A percentile compares a stretch with the other conserved stretches of the same genome.
These are phyloP conservation scores for Corythornis leucogaster DNA, from an alignment of 2,797 vertebrate species.

Conservation along the genomic window DNA sequence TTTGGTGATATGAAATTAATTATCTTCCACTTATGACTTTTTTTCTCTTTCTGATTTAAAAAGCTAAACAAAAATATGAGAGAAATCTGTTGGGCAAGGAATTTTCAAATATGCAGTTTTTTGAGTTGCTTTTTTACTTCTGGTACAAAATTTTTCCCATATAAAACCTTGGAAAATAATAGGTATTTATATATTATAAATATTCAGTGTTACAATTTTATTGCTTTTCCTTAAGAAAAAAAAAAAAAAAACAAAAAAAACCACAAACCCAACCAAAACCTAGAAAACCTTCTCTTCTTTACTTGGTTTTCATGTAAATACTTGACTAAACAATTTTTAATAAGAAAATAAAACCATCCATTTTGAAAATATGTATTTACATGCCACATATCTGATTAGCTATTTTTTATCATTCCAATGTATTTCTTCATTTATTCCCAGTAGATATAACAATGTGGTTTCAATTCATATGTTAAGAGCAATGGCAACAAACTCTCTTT, in stretches of 20 bases:
- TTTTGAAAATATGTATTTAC: slow-evolving; percentile 13
- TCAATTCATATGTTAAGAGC: slow-evolving; percentile 11
- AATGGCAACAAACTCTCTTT: slow-evolving; percentile 23
- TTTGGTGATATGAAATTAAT: not conserved
- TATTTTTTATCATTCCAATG: slow-evolving; percentile 1
- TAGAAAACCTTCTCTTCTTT: not conserved
- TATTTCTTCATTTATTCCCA: slow-evolving; percentile 20
- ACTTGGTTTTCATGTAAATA: not conserved
- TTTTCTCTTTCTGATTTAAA: not conserved
- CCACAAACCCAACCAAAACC: not conserved
- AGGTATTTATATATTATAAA: not conserved
- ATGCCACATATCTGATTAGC: not conserved
- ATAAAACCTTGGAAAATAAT: not conserved
- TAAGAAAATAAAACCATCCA: not conserved
- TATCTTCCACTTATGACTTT: not conserved
- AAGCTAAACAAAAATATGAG: not conserved
- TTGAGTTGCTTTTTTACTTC: not conserved
- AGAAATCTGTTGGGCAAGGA: not conserved
- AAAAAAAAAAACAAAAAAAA: not conserved
- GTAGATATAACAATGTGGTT: slow-evolving; percentile 40
- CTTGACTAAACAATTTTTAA: not conserved
- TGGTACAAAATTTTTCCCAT: not conserved
- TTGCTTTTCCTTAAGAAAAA: not conserved
- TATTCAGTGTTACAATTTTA: not conserved
- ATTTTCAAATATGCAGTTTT: not conserved